Conservation (phyloP, 2,797 vertebrate species). For the Macrochelys suwanniensis region DNA sequence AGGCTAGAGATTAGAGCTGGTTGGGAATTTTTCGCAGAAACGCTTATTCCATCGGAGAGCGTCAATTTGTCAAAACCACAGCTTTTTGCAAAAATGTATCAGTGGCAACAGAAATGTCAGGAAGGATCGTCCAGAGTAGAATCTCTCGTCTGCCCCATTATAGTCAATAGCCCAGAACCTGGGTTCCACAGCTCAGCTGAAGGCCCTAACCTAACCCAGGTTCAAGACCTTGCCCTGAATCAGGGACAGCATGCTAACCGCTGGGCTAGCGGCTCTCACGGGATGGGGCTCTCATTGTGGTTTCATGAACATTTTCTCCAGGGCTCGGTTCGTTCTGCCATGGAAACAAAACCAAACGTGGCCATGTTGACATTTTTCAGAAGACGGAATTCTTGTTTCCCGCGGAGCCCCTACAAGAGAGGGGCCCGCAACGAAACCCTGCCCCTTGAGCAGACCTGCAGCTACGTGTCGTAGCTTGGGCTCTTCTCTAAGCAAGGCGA, state of each 20-base stretch:
- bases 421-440: too few relatives aligned
- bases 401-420: neutral
- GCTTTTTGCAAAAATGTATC: neutral
- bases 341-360: neutral
- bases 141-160: neutral
- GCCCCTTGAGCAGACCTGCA: neutral
- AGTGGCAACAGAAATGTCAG: neutral
- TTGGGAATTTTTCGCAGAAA: neutral
- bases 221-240: neutral
- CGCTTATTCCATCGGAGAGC: neutral
- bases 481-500: neutral
- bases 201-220: too few relatives aligned
- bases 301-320: neutral
- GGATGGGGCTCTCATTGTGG: neutral
- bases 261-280: too few relatives aligned
- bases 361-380: neutral
- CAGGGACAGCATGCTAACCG: rapidly evolving
- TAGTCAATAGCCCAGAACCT: neutral
- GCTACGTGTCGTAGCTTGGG: neutral
- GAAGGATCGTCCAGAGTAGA: neutral
- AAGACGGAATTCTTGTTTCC: neutral
- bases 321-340: too few relatives aligned
- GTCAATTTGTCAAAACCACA: neutral
- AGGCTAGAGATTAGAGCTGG: neutral
- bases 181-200: too few relatives aligned